A percentile compares a stretch with the other conserved stretches of the same genome.
Evolutionary conservation across 1,140 invertebrate species (phyloP).

Genomic region (Cotesia glomerata): DNA sequence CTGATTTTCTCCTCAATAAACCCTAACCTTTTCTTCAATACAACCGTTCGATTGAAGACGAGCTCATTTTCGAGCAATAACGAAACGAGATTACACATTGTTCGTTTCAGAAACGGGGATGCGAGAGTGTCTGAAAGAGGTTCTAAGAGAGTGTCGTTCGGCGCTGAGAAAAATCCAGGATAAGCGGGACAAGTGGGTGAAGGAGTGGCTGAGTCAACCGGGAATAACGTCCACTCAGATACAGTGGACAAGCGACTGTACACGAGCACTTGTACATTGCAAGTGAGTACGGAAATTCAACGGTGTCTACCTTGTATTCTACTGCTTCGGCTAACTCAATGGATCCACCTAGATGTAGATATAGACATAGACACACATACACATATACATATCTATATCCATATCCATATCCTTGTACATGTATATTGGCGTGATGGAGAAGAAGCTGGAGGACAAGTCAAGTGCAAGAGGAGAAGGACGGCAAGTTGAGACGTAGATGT

Average conservation of each 20-base stretch:
- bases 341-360: neutral
- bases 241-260: conserved; percentile 81
- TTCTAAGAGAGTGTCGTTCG: conserved; percentile 66
- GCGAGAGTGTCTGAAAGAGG: conserved; percentile 65
- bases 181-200: conserved; percentile 77
- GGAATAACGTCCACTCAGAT: conserved; percentile 79
- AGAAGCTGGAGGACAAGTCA: neutral
- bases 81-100: conserved; percentile 17
- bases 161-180: conserved; percentile 72
- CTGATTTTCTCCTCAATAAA: neutral
- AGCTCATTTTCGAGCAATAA: conserved; percentile 1
- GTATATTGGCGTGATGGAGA: neutral
- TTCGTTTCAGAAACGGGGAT: conserved; percentile 65
- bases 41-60: conserved; percentile 16
- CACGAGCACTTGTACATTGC: conserved; percentile 70
- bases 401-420: too few species aligned
- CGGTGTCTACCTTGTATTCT: neutral
- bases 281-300: conserved; percentile 57
- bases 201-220: conserved; percentile 75
- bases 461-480: conserved; percentile 7
- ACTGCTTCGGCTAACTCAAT: neutral
- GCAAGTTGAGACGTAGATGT: neutral
- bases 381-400: neutral
- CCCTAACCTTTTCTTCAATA: neutral
- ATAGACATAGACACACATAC: too few species aligned